Evolutionary conservation across 2,797 vertebrate genomes (phyloP).

Genomic region (Merluccius polli): DNA sequence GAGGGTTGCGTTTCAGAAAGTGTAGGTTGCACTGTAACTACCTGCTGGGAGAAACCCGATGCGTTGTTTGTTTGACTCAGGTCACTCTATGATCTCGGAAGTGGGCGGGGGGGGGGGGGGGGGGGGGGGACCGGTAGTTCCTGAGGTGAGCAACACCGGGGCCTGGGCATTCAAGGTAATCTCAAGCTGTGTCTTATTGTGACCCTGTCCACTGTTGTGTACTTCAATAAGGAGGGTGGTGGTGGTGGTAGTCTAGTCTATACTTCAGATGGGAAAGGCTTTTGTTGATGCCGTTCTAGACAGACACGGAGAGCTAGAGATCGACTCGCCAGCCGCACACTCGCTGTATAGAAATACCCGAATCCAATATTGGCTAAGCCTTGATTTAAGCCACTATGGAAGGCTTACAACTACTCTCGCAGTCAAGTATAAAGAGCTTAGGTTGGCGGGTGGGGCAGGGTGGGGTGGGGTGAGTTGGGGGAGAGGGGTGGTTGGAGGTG

Average conservation of each 20-base stretch:
- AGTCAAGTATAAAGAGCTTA: constrained; percentile 62
- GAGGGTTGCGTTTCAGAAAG: constrained; percentile 52
- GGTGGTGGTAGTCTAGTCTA: background rate
- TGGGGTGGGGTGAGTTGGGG: background rate
- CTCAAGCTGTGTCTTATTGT: constrained; percentile 3
- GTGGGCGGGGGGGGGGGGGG: background rate
- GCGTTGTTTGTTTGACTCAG: constrained; percentile 47
- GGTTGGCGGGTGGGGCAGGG: constrained; percentile 32
- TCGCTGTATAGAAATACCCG: constrained; percentile 29
- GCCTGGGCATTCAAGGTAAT: constrained; percentile 29
- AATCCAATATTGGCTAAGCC: constrained; percentile 56
- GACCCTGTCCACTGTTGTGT: background rate
- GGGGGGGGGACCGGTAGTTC: background rate
- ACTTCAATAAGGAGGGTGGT: background rate
- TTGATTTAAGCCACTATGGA: constrained; percentile 61
- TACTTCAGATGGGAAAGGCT: background rate
- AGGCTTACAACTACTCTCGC: constrained; percentile 57
- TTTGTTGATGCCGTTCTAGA: background rate
- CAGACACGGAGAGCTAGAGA: background rate
- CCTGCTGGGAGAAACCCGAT: constrained; percentile 42
- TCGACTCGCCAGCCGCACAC: constrained; percentile 6
- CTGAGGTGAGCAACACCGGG: constrained; percentile 30
- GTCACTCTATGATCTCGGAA: constrained; percentile 35
- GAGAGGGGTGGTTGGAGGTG: no score
- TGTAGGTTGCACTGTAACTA: constrained; percentile 58